Percentiles rank a stretch among this genome's conserved stretches.
Evolutionary conservation across 2,797 vertebrate species (phyloP).

Genomic region (Ambastaia sidthimunki): DNA sequence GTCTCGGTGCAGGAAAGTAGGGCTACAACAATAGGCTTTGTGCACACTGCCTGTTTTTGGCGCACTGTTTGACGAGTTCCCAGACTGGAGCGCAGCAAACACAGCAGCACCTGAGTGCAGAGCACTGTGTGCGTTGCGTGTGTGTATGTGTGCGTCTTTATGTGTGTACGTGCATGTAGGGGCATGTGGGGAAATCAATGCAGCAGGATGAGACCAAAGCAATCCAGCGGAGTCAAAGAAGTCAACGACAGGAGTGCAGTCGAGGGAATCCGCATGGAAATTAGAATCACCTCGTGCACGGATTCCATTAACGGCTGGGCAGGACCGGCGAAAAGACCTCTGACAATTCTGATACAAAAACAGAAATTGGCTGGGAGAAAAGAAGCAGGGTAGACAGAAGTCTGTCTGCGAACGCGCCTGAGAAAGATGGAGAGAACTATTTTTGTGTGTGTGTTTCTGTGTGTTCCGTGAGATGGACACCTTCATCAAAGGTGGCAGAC

Average conservation of each 20-base stretch:
- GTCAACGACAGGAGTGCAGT: slow-evolving; percentile 78
- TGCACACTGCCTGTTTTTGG: slow-evolving; percentile 9
- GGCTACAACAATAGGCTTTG: slow-evolving; percentile 50
- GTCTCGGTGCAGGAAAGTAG: slow-evolving; percentile 18
- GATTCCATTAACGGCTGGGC: slow-evolving; percentile 81
- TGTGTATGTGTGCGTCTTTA: slow-evolving; percentile 34
- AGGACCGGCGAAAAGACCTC: slow-evolving; percentile 76
- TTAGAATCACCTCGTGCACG: slow-evolving; percentile 82
- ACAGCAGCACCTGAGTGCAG: slow-evolving; percentile 45
- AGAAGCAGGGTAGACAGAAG: neutral
- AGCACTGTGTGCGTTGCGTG: slow-evolving; percentile 42
- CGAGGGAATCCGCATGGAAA: slow-evolving; percentile 83
- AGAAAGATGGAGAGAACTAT: slow-evolving; percentile 68
- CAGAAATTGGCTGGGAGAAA: slow-evolving; percentile 75
- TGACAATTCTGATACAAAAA: slow-evolving; percentile 81
- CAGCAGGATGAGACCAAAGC: slow-evolving; percentile 81
- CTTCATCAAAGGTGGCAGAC: slow-evolving; percentile 78
- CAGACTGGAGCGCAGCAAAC: slow-evolving; percentile 58
- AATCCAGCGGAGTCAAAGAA: slow-evolving; percentile 80
- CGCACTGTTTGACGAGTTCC: slow-evolving; percentile 41
- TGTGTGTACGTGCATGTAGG: slow-evolving; percentile 26
- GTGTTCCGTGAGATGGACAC: slow-evolving; percentile 75
- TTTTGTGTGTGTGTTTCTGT: slow-evolving; percentile 70
- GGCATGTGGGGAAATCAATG: slow-evolving; percentile 73
- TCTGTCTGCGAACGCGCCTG: neutral